Conservation (phyloP, 2,888 invertebrate species). For the Branchipolynoe longqiensis region DNA sequence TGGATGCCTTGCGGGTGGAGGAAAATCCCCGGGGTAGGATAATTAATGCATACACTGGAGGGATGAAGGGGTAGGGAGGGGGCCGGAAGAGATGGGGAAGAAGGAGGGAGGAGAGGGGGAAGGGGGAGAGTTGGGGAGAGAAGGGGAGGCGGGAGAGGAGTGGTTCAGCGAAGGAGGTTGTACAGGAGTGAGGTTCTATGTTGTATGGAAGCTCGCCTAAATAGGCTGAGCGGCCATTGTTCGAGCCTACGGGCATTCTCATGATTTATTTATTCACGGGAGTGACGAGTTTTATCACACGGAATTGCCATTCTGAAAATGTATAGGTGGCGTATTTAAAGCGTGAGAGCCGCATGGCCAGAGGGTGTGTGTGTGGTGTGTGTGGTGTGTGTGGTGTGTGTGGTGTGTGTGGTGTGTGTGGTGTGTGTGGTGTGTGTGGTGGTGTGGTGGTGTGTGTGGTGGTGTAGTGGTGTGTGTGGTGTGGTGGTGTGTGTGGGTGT, state of each 20-base stretch:
- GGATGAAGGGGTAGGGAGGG: background rate
- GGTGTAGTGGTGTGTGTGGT: no score
- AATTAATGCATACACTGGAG: constrained; percentile 10
- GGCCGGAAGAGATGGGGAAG: background rate
- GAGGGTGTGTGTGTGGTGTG: background rate
- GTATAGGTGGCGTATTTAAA: background rate
- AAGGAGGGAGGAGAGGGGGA: background rate
- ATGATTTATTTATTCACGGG: constrained; percentile 23
- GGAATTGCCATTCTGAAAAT: background rate
- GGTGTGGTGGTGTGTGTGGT: no score
- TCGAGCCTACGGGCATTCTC: background rate
- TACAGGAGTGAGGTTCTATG: background rate
- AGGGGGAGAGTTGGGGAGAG: background rate
- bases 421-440: no score
- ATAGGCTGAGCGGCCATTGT: background rate
- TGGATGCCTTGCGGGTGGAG: background rate
- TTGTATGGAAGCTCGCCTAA: background rate
- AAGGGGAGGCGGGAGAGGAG: no score
- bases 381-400: no score
- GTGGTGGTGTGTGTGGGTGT: no score
- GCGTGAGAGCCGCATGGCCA: background rate
- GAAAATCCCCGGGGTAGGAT: background rate
- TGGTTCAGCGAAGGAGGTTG: no score
- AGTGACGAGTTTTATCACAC: background rate
- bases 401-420: no score